These are phyloP conservation scores for Halcyon malimbica DNA, from an alignment of 2,113 vertebrate species.

Conservation along the genomic window DNA sequence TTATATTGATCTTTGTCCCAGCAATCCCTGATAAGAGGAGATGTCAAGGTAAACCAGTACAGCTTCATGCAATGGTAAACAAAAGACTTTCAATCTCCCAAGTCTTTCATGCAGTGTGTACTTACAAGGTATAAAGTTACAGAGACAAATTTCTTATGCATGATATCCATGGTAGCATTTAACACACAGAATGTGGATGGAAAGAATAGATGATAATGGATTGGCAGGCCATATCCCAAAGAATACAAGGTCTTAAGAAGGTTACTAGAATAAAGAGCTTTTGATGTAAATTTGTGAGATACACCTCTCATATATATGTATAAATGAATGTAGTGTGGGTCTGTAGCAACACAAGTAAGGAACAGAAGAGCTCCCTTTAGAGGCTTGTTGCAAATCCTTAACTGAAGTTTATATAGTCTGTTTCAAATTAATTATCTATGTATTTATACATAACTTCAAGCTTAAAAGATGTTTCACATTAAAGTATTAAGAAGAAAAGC, in stretches of 20 bases:
- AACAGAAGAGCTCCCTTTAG: background rate
- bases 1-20: background rate
- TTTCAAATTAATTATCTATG: background rate
- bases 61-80: fast-evolving
- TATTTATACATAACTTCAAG: background rate
- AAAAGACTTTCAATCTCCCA: background rate
- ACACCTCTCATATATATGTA: background rate
- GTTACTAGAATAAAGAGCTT: background rate
- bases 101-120: background rate
- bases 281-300: background rate
- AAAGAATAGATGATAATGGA: background rate
- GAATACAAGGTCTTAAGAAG: background rate
- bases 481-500: background rate
- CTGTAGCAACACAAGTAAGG: background rate
- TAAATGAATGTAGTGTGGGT: background rate
- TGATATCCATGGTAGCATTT: background rate
- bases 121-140: background rate
- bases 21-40: background rate
- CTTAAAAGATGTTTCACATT: background rate
- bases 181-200: background rate
- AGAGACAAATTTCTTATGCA: background rate
- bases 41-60: background rate
- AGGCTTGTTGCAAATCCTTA: background rate
- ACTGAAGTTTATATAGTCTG: background rate
- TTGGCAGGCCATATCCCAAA: background rate